Evolutionary conservation across 2,797 vertebrate species (phyloP), one percentile per base, ranked within the genome.

Genomic region (Neomorphus geoffroyi): DNA sequence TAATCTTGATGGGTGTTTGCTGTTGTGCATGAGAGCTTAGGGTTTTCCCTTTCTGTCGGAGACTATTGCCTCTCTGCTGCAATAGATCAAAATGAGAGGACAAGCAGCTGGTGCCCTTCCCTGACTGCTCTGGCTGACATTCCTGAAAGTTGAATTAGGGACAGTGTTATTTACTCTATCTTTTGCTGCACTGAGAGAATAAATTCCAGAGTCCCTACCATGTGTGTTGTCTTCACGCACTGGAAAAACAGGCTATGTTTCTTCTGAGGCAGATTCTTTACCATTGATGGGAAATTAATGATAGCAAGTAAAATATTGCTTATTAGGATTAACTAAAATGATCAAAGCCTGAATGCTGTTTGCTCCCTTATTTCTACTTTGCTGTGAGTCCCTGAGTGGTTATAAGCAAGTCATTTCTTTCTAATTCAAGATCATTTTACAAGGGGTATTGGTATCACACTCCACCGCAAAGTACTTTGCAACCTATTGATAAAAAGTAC

Each of bases 131-230:
- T 94, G 93, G 94, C 93, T 96, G 95, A 94, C 90, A 80, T 90
- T 95, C 90, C 94, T 96, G 70, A 94, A 89, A 96, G 96, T 96
- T 97, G 95, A 96, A 80, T 87, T 95, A 87, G 94, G 93, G 93
- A 96, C 96, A 96, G 78, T 66, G 92, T 94, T 96, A 96, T 95
- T 97, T 96, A 96, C 93, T 92, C 90, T 91, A 10, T 90, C 94
- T 95, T 92, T 87, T 88, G 53, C 92, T 93, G 65, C 60, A 80
- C 74, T 57, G 83, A 85, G 91, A 77, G 80, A 80, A 88, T 89
- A 92, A 94, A 93, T 95, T 94, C 74, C 81, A 80, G 51, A 4
- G 15, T 91, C 69, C 53, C 75, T 82, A 82, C 37, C 61, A 53
- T 48, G 50, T 48, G 83, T 77, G 71, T 84, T 92, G 58, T 90